Evolutionary conservation across 1,140 invertebrate genomes (phyloP).

Genomic region (Solenopsis fugax): DNA sequence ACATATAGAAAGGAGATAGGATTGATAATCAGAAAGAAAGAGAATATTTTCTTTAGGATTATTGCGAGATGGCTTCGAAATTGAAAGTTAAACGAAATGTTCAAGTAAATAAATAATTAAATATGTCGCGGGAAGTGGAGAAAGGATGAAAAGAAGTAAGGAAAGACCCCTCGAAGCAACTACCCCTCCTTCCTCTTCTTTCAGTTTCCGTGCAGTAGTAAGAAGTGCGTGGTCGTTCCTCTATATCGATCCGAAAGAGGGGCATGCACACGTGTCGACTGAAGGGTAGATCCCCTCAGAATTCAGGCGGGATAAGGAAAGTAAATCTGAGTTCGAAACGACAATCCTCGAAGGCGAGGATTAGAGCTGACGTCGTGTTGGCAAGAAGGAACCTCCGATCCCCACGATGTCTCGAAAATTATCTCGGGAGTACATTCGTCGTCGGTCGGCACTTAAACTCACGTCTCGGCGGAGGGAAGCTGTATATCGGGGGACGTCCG

Average conservation of each 20-base stretch:
- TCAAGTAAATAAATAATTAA: slow-evolving; percentile 40
- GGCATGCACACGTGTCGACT: slow-evolving; percentile 25
- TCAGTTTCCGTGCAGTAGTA: neutral
- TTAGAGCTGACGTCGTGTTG: slow-evolving; percentile 58
- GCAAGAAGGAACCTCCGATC: slow-evolving; percentile 13
- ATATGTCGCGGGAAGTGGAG: neutral
- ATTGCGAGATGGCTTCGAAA: neutral
- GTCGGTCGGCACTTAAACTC: neutral
- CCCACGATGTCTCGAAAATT: slow-evolving; percentile 32
- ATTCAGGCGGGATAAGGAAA: slow-evolving; percentile 16
- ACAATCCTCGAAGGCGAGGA: slow-evolving; percentile 35
- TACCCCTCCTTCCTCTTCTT: neutral
- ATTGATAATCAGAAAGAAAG: slow-evolving; percentile 14
- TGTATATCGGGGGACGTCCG: neutral
- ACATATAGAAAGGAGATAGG: neutral
- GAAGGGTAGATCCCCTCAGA: neutral
- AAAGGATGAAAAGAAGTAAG: neutral
- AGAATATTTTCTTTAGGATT: neutral
- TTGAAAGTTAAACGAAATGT: neutral
- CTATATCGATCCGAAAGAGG: slow-evolving; percentile 18
- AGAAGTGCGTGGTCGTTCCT: neutral
- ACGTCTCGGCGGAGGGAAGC: neutral
- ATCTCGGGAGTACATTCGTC: slow-evolving; percentile 40
- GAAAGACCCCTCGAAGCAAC: neutral
- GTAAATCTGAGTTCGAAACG: slow-evolving; percentile 53